Evolutionary conservation across 2,797 vertebrate species (phyloP).

Genomic region (Chrysocyon brachyurus): DNA sequence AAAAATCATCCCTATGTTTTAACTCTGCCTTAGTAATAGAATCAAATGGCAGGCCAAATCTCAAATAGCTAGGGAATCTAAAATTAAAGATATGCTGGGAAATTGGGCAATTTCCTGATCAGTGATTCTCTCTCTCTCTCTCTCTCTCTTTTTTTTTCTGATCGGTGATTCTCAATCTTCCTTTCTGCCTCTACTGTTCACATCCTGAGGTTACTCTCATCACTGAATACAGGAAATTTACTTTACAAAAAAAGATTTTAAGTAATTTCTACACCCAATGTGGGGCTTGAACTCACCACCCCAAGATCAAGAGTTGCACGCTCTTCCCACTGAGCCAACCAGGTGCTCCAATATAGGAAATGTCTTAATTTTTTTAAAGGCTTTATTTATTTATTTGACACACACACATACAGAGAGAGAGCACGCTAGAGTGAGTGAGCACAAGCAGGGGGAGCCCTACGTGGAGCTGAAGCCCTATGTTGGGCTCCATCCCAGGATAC

Average conservation of each 20-base stretch:
- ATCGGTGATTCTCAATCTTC: neutral
- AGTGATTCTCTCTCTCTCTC: conserved; percentile 6
- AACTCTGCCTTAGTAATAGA: neutral
- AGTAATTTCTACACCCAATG: neutral
- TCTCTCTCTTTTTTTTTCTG: neutral
- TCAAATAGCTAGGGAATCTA: conserved; percentile 24
- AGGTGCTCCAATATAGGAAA: neutral
- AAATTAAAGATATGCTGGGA: conserved; percentile 31
- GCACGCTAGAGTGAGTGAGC: too few relatives aligned
- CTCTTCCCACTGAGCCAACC: neutral
- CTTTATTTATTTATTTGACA: neutral
- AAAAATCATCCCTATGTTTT: neutral
- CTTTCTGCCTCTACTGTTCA: conserved; percentile 9
- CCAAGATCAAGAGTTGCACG: neutral
- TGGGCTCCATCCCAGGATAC: neutral
- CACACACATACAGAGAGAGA: neutral
- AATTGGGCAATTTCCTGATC: neutral
- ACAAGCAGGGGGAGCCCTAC: too few relatives aligned
- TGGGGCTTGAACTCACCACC: neutral
- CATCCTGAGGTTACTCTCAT: neutral
- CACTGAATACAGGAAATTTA: conserved; percentile 23
- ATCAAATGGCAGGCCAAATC: conserved; percentile 49
- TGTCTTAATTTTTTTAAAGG: neutral
- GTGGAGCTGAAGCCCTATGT: too few relatives aligned
- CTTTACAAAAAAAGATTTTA: neutral